Conservation (phyloP, 1,140 invertebrate genomes). For the Pogonomyrmex californicus region DNA sequence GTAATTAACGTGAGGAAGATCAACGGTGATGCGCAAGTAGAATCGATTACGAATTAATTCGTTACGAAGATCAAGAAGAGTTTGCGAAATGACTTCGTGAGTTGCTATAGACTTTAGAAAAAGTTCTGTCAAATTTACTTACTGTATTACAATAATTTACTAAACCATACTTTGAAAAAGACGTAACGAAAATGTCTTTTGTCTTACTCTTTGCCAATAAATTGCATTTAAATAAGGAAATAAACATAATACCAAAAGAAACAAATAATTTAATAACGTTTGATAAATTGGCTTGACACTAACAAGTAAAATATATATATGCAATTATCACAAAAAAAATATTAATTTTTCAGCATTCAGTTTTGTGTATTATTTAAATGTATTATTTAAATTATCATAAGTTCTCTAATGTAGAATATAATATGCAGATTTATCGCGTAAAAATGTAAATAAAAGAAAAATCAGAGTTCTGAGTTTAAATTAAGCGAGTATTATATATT, state of each 20-base stretch:
- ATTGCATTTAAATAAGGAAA: background rate
- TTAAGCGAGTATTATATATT: conserved; percentile 30
- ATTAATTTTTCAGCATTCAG: background rate
- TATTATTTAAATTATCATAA: background rate
- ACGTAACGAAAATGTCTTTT: background rate
- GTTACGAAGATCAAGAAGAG: background rate
- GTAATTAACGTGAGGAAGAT: conserved; percentile 58
- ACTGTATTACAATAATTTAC: background rate
- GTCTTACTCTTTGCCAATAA: background rate
- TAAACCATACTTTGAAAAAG: background rate
- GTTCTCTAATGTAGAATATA: background rate
- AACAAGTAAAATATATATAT: background rate
- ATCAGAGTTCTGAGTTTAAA: conserved; percentile 12
- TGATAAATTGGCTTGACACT: background rate
- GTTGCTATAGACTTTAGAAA: conserved; percentile 29
- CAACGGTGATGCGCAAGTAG: background rate
- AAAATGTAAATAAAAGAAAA: background rate
- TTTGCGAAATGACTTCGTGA: conserved; percentile 14
- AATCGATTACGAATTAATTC: background rate
- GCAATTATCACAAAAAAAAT: background rate
- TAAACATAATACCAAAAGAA: background rate
- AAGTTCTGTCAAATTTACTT: background rate
- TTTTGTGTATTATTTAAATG: too few relatives aligned
- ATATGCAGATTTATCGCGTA: background rate
- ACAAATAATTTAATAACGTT: background rate